Percentiles rank a stretch among this genome's conserved stretches.
Conservation (phyloP, 2,113 vertebrate species). For the Panurus biarmicus region DNA sequence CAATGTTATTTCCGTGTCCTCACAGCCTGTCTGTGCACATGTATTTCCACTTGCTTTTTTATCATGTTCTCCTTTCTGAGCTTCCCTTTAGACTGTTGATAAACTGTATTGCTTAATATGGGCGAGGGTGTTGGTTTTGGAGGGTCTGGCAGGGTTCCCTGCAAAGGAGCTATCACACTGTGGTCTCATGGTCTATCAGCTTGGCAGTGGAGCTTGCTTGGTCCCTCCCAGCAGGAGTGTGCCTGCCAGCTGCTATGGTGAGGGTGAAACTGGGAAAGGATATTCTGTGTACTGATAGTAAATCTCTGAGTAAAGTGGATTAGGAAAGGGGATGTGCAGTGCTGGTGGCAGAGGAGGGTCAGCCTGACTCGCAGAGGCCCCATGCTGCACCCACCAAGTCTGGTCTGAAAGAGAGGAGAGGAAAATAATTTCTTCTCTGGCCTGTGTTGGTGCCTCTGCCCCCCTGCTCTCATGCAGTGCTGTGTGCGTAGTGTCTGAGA, state of each 20-base stretch:
- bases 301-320: not conserved
- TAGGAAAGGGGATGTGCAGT: not conserved
- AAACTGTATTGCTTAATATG: not conserved
- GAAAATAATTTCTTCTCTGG: not conserved
- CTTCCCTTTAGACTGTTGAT: not conserved
- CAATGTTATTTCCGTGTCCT: rapidly evolving
- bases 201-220: rapidly evolving
- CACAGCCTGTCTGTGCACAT: not conserved
- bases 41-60: not conserved
- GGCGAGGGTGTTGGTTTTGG: not conserved
- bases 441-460: not conserved
- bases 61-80: not conserved
- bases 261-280: not conserved
- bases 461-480: not conserved
- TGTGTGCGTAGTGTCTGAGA: not conserved
- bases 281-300: not conserved
- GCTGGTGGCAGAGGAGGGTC: not conserved
- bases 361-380: not conserved
- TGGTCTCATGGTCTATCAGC: not conserved
- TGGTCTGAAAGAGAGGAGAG: not conserved
- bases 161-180: not conserved
- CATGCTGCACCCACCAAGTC: not conserved
- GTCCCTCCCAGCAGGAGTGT: not conserved
- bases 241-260: not conserved
- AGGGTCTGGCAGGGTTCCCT: not conserved